A percentile compares a stretch with the other conserved stretches of the same genome.
phyloP scores from a whole-genome alignment of 2,888 invertebrate species.

The Tineola bisselliella region DNA sequence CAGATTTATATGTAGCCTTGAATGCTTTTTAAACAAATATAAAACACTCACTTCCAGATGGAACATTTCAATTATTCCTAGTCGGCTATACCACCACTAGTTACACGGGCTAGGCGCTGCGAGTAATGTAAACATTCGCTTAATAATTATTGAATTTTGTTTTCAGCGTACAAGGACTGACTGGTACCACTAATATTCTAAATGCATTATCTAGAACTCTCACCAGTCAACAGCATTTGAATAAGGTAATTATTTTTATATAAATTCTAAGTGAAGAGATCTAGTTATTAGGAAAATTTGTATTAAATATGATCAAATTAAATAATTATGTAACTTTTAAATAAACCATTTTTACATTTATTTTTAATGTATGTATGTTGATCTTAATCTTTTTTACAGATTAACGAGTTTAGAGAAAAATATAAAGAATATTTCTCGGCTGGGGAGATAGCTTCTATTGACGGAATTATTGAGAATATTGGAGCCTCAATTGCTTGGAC shows the following conservation, averaged over 20 bases:
- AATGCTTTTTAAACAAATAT: no score
- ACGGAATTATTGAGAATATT: conserved; percentile 45
- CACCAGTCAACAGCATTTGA: conserved; percentile 33
- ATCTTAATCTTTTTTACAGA: conserved; percentile 23
- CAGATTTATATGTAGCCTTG: no score
- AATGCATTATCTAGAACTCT: conserved; percentile 47
- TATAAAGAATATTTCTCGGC: conserved; percentile 40
- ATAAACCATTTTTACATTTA: no score
- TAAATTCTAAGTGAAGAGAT: no score
- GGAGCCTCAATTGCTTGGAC: conserved; percentile 49
- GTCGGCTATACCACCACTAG: no score
- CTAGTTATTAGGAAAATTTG: no score
- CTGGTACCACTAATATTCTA: conserved; percentile 55
- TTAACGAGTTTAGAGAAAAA: conserved; percentile 29
- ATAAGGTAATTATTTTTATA: conserved; percentile 33
- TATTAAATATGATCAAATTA: no score
- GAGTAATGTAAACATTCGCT: neutral
- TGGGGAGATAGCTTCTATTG: conserved; percentile 41
- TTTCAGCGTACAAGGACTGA: conserved; percentile 50
- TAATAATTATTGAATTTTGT: neutral
- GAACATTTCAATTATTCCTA: no score
- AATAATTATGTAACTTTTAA: no score
- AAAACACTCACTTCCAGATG: no score
- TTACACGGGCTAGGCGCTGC: no score
- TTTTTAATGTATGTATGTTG: neutral